Evolutionary conservation across 2,113 vertebrate genomes (phyloP), one percentile per base, ranked within the genome.

Genomic region (Podiceps cristatus): DNA sequence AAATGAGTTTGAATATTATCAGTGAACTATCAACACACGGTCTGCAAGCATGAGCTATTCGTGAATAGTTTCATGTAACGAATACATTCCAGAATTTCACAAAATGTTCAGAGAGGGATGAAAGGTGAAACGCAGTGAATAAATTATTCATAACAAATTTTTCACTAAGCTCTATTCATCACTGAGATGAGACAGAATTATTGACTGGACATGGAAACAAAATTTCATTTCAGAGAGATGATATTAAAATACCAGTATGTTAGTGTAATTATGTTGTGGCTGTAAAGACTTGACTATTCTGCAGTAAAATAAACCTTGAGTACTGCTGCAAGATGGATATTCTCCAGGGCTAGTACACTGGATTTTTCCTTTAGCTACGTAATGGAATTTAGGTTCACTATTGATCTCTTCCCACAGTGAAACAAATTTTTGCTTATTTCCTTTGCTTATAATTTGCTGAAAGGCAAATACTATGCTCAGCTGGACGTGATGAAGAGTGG

Each of bases 201-300:
- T 97, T 95, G 95, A 95, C 94, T 95, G 96, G 93, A 96, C 96
- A 96, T 77, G 84, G 96, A 93, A 97, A 94, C 91, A 94, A 96
- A 96, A 96, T 96, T 94, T 97, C 89, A 67, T 96, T 97, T 95
- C 81, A 79, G 86, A 94, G 81, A 88, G 71, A 79, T 72, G 83
- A 78, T 94, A 95, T 97, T 97, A 93, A 96, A 97, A 96, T 90
- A 91, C 42, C 0, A 0, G 66, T 67, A 20, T 88, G 77, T 91
- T 94, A 79, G 84, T 93, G 84, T 91, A 96, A 95, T 97, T 97
- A 94, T 94, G 69, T 69, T 79, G 77, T 64, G 89, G 85, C 80
- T 95, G 53, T 87, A 82, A 96, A 93, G 84, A 62, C 95, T 94
- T 96, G 45, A 95, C 91, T 91, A 8, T 94, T 96, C 77, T 82